Base-by-base conservation (phyloP, 2,113 vertebrate species). In the Crocuta crocuta region DNA sequence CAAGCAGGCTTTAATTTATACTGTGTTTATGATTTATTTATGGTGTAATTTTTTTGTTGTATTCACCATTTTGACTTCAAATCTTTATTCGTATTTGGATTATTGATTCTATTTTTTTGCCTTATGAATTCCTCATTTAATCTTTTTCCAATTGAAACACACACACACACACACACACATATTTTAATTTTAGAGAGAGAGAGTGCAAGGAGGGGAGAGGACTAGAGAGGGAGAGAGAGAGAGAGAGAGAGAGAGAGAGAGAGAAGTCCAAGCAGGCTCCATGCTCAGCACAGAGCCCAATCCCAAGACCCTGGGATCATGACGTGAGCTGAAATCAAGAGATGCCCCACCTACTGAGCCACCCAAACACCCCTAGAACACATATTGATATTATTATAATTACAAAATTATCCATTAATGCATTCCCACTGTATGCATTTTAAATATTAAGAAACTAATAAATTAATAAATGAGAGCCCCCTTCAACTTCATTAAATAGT, bases 1-100 rank as follows among this genome's bases (percentile, higher is more conserved):
- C 11, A 94, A 79, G 9, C 5, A 88, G n/a, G 1, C 48, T 95
- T 97, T 84, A 94, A 90, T 92, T 61, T 88, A 61, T 66, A 58
- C 10, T 93, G 35, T 84, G 70, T 63, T 91, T 1, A 53, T 81
- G 80, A 88, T 26, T 84, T 71, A 23, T 70, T 84, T 79, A 48
- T 81, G 11, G n/a, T 65, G 6, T 70, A 65, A 63, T 55, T 81
- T 55, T 65, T 86, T 26, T 58, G 7, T 16, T 68, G 7, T 16
- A 76, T 17, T 74, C 28, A 81, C 82, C 8, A 91, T 35, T 86
- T 68, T 66, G 1, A 61, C 53, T 93, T 89, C 17, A 83, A 96
- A 93, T 43, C 17, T 85, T 58, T 74, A 31, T 76, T 85, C 87
- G 10, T 66, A 7, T 45, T 45, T 94, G 39, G 33, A 84, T 82